A percentile compares a stretch with the other conserved stretches of the same genome.
phyloP scores from a whole-genome alignment of 2,113 vertebrate species.

The Shinisaurus crocodilurus region DNA sequence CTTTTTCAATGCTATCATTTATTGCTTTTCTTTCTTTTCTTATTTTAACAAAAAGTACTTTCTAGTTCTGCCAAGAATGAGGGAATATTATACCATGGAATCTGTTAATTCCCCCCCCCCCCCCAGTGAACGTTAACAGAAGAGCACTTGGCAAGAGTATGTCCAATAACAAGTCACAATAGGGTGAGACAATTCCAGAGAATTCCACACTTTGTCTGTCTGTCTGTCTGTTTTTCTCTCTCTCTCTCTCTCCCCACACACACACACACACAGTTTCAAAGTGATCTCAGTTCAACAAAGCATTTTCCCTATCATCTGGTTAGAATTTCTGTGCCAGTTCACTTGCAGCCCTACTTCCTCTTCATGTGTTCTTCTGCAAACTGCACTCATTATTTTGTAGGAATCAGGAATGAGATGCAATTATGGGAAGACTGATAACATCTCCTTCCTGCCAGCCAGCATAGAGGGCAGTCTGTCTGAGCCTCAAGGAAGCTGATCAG shows the following conservation, averaged over 20 bases:
- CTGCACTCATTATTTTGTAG: conserved; percentile 76
- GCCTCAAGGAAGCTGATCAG: conserved; percentile 75
- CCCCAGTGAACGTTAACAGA: conserved; percentile 22
- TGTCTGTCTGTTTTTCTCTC: too few relatives aligned
- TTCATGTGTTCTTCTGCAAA: conserved; percentile 76
- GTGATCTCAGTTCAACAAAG: conserved; percentile 70
- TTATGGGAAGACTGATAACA: conserved; percentile 84
- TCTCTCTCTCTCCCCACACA: not conserved
- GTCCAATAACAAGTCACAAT: conserved; percentile 62
- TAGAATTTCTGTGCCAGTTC: conserved; percentile 83
- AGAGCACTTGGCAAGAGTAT: conserved; percentile 59
- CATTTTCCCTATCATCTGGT: conserved; percentile 83
- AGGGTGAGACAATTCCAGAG: conserved; percentile 60
- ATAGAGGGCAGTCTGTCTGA: conserved; percentile 81
- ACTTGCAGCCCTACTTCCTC: conserved; percentile 83
- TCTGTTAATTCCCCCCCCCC: conserved; percentile 26
- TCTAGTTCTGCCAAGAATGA: conserved; percentile 64
- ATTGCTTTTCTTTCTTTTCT: conserved; percentile 56
- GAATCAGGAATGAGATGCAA: conserved; percentile 83
- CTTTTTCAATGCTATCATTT: conserved; percentile 35
- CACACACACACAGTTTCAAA: conserved; percentile 59
- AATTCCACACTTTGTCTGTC: not conserved
- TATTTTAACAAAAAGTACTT: conserved; percentile 39
- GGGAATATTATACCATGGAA: conserved; percentile 61
- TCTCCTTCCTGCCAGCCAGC: conserved; percentile 73